These are phyloP conservation scores for Pangasianodon hypophthalmus DNA, from an alignment of 2,113 vertebrate genomes.

Conservation along the genomic window DNA sequence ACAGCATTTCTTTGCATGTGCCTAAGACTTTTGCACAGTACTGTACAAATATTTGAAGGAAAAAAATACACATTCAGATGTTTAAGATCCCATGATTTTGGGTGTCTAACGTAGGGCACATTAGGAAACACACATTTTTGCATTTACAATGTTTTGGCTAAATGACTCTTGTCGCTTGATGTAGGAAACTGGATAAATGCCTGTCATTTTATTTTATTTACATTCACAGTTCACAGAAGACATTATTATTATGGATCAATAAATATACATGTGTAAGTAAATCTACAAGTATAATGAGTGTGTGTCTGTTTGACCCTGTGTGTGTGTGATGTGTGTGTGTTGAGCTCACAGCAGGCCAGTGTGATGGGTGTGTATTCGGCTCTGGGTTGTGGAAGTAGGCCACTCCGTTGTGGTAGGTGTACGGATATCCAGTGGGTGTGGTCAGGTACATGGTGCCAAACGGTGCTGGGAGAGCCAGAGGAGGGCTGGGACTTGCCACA, in stretches of 20 bases:
- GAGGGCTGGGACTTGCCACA: slow-evolving; percentile 58
- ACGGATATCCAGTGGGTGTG: slow-evolving; percentile 82
- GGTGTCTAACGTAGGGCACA: not conserved
- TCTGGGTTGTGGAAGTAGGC: slow-evolving; percentile 84
- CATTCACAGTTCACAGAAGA: not conserved
- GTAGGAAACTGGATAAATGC: not conserved
- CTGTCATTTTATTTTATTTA: not conserved
- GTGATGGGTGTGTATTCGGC: slow-evolving; percentile 66
- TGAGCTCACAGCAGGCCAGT: slow-evolving; percentile 78
- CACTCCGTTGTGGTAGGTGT: slow-evolving; percentile 84
- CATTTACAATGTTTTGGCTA: not conserved
- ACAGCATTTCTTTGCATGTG: no score
- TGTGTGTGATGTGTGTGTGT: not conserved
- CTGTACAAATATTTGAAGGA: not conserved
- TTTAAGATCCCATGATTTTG: not conserved
- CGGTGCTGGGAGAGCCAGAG: slow-evolving; percentile 24
- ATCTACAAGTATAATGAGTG: not conserved
- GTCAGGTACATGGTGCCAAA: slow-evolving; percentile 77
- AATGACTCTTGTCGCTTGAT: not conserved
- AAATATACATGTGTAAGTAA: not conserved
- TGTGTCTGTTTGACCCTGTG: not conserved
- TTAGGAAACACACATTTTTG: not conserved
- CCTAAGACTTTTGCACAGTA: no score
- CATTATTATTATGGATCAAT: not conserved
- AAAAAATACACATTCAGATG: not conserved